Evolutionary conservation across 2,113 vertebrate genomes (phyloP).

Genomic region (Glaucidium brasilianum): DNA sequence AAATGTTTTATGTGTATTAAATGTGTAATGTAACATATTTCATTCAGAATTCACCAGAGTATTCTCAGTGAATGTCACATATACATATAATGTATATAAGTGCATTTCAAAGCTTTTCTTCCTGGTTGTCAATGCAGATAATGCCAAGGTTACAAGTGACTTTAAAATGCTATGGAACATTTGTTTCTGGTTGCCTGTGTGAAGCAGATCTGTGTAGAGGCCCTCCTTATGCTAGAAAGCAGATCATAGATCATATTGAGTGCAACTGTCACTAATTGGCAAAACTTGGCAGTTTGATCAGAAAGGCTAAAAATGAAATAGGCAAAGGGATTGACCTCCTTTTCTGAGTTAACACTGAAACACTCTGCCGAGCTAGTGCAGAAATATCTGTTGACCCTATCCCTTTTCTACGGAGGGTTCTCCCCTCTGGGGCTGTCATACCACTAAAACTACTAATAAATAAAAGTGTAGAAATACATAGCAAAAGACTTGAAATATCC

Average conservation of each 20-base stretch:
- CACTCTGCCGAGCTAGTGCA: background rate
- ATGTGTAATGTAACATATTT: background rate
- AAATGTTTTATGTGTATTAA: background rate
- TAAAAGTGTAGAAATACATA: background rate
- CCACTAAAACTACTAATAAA: background rate
- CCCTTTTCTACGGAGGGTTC: background rate
- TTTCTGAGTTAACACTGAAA: background rate
- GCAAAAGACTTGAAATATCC: background rate
- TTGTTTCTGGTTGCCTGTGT: background rate
- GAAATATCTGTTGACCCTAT: background rate
- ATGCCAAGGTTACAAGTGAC: background rate
- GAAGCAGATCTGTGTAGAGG: background rate
- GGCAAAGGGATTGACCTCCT: background rate
- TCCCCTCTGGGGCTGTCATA: background rate
- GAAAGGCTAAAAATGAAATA: constrained; percentile 2
- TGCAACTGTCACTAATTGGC: background rate
- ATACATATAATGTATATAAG: background rate
- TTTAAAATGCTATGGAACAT: background rate
- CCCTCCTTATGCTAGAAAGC: background rate
- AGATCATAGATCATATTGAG: constrained; percentile 6
- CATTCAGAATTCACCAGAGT: background rate
- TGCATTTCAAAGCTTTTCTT: background rate
- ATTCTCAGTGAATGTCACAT: background rate
- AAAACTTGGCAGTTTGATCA: background rate
- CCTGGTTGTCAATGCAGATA: background rate